phyloP scores from a whole-genome alignment of 2,888 invertebrate genomes.

The Aphidius colemani region DNA sequence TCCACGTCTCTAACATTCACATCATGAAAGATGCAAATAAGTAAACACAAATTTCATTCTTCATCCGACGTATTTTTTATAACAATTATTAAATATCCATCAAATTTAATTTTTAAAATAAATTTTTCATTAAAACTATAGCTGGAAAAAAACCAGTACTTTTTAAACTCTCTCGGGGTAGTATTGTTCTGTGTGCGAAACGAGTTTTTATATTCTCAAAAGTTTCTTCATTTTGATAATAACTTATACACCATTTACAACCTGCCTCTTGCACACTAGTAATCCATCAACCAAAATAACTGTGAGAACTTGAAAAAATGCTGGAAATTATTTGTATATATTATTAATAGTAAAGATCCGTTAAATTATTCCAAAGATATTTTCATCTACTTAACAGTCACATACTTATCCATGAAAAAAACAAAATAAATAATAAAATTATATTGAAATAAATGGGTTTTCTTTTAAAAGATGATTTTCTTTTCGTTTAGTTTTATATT shows the following conservation, averaged over 20 bases:
- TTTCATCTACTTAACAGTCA: background rate
- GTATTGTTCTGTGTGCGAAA: no score
- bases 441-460: no score
- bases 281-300: conserved; percentile 1
- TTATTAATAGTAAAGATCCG: background rate
- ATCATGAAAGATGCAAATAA: background rate
- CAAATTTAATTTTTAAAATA: background rate
- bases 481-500: no score
- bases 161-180: no score
- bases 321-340: background rate
- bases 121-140: no score
- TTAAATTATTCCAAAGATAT: background rate
- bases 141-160: no score
- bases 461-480: no score
- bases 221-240: conserved; percentile 16
- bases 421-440: no score
- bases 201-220: background rate
- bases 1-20: conserved; percentile 5
- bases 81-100: background rate
- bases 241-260: background rate
- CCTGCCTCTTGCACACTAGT: background rate
- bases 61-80: background rate
- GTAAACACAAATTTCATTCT: conserved; percentile 6
- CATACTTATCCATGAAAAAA: no score
- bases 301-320: background rate